phyloP scores from a whole-genome alignment of 2,888 invertebrate genomes.

The Bembecia ichneumoniformis region DNA sequence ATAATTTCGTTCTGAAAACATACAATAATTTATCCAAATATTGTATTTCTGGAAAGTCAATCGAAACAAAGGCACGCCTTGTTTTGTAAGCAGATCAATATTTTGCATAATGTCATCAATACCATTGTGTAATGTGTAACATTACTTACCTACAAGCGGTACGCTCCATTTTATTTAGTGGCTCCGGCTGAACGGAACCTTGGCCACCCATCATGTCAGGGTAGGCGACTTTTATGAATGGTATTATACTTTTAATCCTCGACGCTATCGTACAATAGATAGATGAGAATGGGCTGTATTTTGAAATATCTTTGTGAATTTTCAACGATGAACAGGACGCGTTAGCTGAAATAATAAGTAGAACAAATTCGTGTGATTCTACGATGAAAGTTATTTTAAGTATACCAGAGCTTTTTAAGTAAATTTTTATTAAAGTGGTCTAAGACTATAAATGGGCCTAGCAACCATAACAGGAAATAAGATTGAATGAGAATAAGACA shows the following conservation, averaged over 20 bases:
- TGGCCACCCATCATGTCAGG: slow-evolving; percentile 79
- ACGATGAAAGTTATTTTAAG: not conserved
- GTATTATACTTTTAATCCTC: slow-evolving; percentile 74
- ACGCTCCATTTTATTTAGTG: slow-evolving; percentile 70
- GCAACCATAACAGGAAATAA: no score
- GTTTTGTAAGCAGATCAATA: no score
- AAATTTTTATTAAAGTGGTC: not conserved
- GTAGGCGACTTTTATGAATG: slow-evolving; percentile 82
- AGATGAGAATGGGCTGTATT: slow-evolving; percentile 40
- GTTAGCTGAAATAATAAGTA: slow-evolving; percentile 32
- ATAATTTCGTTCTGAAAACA: slow-evolving; percentile 65
- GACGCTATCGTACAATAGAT: slow-evolving; percentile 72
- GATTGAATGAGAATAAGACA: not conserved
- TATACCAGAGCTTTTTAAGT: not conserved
- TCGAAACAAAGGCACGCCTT: no score
- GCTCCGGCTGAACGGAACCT: slow-evolving; percentile 70
- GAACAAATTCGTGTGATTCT: not conserved
- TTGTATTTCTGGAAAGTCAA: not conserved
- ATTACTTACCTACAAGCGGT: slow-evolving; percentile 51
- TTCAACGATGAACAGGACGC: slow-evolving; percentile 55
- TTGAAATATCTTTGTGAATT: slow-evolving; percentile 59
- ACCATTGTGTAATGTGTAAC: no score
- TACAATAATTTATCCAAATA: slow-evolving; percentile 4
- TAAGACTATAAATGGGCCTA: no score
- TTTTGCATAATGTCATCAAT: no score